These are phyloP conservation scores for Sinelater perroti DNA, from an alignment of 2,888 invertebrate species.

Conservation along the genomic window DNA sequence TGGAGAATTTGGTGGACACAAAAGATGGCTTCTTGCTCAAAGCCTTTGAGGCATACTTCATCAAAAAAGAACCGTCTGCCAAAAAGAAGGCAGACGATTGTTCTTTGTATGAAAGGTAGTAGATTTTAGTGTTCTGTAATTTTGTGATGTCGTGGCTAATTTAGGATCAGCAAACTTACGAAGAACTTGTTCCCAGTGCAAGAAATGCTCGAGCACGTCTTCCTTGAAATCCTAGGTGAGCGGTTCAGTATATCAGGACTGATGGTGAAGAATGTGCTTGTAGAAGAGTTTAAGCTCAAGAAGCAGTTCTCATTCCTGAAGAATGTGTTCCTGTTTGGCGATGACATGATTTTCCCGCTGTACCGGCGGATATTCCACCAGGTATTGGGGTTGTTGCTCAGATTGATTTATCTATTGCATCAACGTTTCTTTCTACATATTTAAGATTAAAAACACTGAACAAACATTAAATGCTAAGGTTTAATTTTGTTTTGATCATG, in stretches of 20 bases:
- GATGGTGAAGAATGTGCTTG: constrained; percentile 55
- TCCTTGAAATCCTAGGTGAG: constrained; percentile 49
- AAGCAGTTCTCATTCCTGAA: constrained; percentile 54
- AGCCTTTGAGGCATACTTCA: constrained; percentile 60
- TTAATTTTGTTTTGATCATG: too few species aligned
- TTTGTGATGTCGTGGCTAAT: too few species aligned
- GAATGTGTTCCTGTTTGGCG: constrained; percentile 55
- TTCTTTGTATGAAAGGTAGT: constrained; percentile 26
- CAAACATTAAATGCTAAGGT: too few species aligned
- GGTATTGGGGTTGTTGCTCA: too few species aligned
- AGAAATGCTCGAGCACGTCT: constrained; percentile 51
- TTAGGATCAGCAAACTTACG: constrained; percentile 52
- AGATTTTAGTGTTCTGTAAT: too few species aligned
- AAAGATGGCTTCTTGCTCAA: constrained; percentile 60
- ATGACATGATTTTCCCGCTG: constrained; percentile 56
- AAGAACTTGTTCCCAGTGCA: constrained; percentile 51
- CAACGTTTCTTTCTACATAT: too few species aligned
- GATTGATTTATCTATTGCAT: too few species aligned
- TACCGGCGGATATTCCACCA: constrained; percentile 52
- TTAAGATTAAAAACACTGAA: too few species aligned
- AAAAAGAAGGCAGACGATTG: constrained; percentile 20
- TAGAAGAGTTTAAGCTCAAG: constrained; percentile 53
- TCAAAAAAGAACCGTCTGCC: constrained; percentile 39
- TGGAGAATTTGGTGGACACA: constrained; percentile 54
- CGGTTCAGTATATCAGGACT: constrained; percentile 55